Percentiles rank a stretch among this genome's conserved stretches.
Evolutionary conservation across 2,797 vertebrate genomes (phyloP).

Genomic region (Helostoma temminkii): DNA sequence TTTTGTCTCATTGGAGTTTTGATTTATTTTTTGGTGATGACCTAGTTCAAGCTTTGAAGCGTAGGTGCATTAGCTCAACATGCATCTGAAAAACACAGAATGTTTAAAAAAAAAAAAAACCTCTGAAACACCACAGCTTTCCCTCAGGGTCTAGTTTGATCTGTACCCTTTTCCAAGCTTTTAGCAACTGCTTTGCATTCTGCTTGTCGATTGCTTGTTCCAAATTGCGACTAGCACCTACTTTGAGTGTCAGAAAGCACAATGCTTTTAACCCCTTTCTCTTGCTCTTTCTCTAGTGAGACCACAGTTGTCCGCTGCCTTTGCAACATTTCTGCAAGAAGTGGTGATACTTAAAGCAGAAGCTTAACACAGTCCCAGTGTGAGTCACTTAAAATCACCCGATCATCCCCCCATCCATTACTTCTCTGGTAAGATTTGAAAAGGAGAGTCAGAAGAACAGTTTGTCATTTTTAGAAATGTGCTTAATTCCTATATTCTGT

Average conservation of each 20-base stretch:
- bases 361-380: not conserved
- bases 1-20: constrained; percentile 4
- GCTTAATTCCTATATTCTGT: not conserved
- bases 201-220: constrained; percentile 38
- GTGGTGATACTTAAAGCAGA: not conserved
- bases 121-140: constrained; percentile 8
- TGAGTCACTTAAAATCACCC: constrained; percentile 17
- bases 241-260: not conserved
- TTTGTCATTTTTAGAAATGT: not conserved
- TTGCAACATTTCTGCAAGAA: not conserved
- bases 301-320: constrained; percentile 2
- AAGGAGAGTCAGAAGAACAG: not conserved
- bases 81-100: constrained; percentile 14
- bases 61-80: constrained; percentile 12
- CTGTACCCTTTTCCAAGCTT: constrained; percentile 32
- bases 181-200: constrained; percentile 33
- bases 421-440: not conserved
- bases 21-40: constrained; percentile 37
- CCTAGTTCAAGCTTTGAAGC: constrained; percentile 45
- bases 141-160: constrained; percentile 39
- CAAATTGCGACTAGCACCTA: constrained; percentile 32
- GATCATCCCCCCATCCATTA: not conserved
- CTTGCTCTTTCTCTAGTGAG: constrained; percentile 6
- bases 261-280: constrained; percentile 27
- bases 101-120: constrained; percentile 25